A percentile compares a stretch with the other conserved stretches of the same genome.
These are phyloP conservation scores for Piaya cayana DNA, from an alignment of 2,113 vertebrate genomes.

Conservation along the genomic window DNA sequence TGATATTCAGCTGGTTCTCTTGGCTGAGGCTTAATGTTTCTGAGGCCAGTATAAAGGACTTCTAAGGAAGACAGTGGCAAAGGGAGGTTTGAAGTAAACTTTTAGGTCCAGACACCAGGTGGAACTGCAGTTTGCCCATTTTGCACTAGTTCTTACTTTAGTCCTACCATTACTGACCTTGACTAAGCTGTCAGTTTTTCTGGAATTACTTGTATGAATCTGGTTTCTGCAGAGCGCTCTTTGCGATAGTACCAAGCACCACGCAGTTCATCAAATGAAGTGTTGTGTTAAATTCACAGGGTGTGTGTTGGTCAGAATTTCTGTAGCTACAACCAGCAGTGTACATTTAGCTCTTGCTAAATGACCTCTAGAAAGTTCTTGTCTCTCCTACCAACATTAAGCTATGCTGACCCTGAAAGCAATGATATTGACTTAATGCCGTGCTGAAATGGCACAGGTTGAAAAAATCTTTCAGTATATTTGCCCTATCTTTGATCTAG, in stretches of 20 bases:
- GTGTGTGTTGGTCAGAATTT: background rate
- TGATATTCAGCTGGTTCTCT: background rate
- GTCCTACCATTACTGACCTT: background rate
- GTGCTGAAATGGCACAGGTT: background rate
- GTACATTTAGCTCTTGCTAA: fast-evolving
- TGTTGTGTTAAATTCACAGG: background rate
- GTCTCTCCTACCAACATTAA: background rate
- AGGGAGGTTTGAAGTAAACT: background rate
- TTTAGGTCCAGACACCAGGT: background rate
- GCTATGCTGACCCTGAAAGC: background rate
- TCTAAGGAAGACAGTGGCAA: background rate
- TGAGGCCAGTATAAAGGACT: background rate
- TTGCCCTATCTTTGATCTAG: background rate
- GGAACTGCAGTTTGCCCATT: background rate
- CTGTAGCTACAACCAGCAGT: background rate
- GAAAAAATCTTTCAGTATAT: background rate
- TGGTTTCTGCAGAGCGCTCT: background rate
- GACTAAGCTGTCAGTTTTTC: background rate
- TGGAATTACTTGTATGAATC: too few species aligned
- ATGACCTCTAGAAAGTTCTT: background rate
- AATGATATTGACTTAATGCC: background rate
- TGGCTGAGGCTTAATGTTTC: background rate
- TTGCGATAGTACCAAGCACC: background rate
- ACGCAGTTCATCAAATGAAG: fast-evolving
- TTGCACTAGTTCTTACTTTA: background rate